Percentiles rank a stretch among this genome's conserved stretches.
Conservation (phyloP, 2,888 invertebrate genomes). For the Macrosiphum euphorbiae region DNA sequence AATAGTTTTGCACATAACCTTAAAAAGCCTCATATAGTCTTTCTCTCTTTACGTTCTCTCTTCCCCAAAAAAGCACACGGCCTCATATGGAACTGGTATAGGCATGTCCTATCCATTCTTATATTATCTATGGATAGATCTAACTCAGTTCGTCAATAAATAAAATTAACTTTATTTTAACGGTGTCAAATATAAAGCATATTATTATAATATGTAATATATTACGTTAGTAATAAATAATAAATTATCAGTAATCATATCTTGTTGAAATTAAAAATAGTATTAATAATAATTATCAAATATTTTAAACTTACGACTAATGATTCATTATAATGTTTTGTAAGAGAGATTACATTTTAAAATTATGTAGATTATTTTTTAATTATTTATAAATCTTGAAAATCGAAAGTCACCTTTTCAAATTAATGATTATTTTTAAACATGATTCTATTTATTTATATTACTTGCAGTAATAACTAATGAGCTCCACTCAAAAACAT, state of each 20-base stretch:
- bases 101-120: too few species aligned
- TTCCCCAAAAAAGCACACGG: too few species aligned
- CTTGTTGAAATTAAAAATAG: not conserved
- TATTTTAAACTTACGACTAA: not conserved
- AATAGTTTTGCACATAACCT: too few species aligned
- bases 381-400: not conserved
- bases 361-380: not conserved
- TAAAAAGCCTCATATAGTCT: too few species aligned
- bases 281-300: not conserved
- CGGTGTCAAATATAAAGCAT: not conserved
- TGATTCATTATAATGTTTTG: not conserved
- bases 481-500: not conserved
- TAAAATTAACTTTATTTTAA: not conserved
- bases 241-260: constrained; percentile 2
- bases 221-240: not conserved
- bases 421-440: not conserved
- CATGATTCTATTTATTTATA: constrained; percentile 1
- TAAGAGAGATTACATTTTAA: not conserved
- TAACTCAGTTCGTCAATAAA: not conserved
- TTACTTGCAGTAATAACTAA: not conserved
- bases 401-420: not conserved
- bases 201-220: not conserved
- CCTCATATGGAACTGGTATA: too few species aligned
- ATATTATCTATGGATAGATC: too few species aligned
- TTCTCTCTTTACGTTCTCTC: too few species aligned